Base-by-base conservation (phyloP, 2,113 vertebrate species). In the Nothoprocta perdicaria region DNA sequence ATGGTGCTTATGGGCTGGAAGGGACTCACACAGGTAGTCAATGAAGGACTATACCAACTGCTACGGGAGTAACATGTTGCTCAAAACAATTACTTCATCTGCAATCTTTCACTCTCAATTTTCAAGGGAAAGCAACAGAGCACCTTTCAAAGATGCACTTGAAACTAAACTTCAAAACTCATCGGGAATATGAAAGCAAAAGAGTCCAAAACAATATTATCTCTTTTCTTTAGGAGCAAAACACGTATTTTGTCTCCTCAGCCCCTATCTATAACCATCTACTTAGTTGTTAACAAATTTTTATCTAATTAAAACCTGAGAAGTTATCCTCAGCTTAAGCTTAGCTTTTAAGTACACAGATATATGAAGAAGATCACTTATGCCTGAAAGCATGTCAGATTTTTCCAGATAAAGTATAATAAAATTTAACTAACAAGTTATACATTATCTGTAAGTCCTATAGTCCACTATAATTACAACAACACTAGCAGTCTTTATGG, bases 81-180 rank as follows among this genome's bases (percentile, higher is more conserved):
- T 60, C 57, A 57, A 60, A 90, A 61, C 2, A 68, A 29, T 52
- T 3, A 41, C 67, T 84, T 77, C 14, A 45, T n/a, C 38, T 85
- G 67, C 76, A 46, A 60, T 80, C 12, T 61, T 76, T 84, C 43
- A 72, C 12, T 75, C 14, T 9, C 2, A 0, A 27, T 65, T 90
- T 95, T 75, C 46, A 87, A 84, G 22, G 31, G 19, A 80, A 76
- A 68, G 13, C 15, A 72, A 65, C 5, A 73, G 78, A 93, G 82
- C 3, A 60, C 3, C 15, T 81, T 81, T 79, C 52, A 81, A 79
- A 86, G n/a, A 41, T 45, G 75, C 74, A 79, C 17, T 6, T 16
- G 1, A 13, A 81, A 46, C 13, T 81, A 13, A 84, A 65, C 46
- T 81, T 84, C 52, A 91, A 68, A 95, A 72, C 9, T 55, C 43